Evolutionary conservation across 2,888 invertebrate genomes (phyloP).

Genomic region (Creontiades dilutus): DNA sequence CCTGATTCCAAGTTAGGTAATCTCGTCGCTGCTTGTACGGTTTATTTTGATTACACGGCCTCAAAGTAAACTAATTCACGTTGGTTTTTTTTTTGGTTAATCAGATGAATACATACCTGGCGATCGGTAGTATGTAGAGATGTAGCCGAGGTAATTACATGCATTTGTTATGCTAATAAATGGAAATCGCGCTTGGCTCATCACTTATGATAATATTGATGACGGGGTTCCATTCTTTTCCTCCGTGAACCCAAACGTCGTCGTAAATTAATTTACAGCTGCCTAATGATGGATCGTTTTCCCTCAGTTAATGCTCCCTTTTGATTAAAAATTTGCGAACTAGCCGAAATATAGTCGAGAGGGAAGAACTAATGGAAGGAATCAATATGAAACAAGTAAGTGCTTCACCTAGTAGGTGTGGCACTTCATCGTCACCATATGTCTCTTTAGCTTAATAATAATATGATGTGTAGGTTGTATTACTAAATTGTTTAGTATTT

Average conservation of each 20-base stretch:
- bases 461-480: no score
- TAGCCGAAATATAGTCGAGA: background rate
- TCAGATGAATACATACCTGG: background rate
- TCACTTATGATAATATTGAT: conserved; percentile 25
- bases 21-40: background rate
- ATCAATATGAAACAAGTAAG: background rate
- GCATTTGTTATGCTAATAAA: conserved; percentile 14
- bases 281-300: background rate
- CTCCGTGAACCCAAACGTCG: background rate
- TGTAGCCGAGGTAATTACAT: conserved; percentile 4
- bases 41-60: conserved; percentile 10
- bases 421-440: no score
- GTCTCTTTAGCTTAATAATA: no score
- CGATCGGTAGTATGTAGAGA: background rate
- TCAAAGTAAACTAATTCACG: background rate
- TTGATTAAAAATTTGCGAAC: conserved; percentile 11
- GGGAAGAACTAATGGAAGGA: background rate
- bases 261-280: conserved; percentile 19
- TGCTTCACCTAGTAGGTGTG: no score
- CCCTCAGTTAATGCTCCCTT: background rate
- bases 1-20: background rate
- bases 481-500: no score
- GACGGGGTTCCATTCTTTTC: background rate
- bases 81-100: background rate
- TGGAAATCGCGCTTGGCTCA: background rate